Percentiles rank a stretch among this genome's conserved stretches.
These are phyloP conservation scores for Syngnathus floridae DNA, from an alignment of 2,113 vertebrate species.

Conservation along the genomic window DNA sequence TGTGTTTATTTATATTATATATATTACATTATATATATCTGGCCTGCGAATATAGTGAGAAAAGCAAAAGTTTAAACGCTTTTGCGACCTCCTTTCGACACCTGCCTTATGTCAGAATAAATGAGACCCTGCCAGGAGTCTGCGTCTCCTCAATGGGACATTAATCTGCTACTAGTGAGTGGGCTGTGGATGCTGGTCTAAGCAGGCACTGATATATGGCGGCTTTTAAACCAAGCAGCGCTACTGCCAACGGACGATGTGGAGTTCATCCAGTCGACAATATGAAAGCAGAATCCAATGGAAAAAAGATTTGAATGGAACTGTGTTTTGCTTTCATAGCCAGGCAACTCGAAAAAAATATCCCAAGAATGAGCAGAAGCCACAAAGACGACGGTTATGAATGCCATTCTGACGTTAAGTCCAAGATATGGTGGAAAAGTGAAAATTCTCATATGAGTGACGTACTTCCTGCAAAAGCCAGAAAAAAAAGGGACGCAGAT, in stretches of 20 bases:
- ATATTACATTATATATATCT: too few relatives aligned
- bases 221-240: conserved; percentile 34
- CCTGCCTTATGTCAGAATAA: conserved; percentile 62
- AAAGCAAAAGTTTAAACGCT: too few relatives aligned
- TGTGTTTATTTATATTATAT: conserved; percentile 12
- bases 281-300: conserved; percentile 10
- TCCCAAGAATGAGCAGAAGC: neutral
- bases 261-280: conserved; percentile 30
- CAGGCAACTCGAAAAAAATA: neutral
- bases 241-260: conserved; percentile 38
- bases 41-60: too few relatives aligned
- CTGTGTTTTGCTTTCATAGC: conserved; percentile 1
- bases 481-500: conserved; percentile 6
- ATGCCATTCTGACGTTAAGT: conserved; percentile 35
- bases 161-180: conserved; percentile 61
- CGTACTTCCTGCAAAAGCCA: conserved; percentile 42
- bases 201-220: conserved; percentile 50
- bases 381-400: neutral
- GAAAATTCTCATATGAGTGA: conserved; percentile 30
- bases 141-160: conserved; percentile 60
- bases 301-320: conserved; percentile 8
- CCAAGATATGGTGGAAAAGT: conserved; percentile 55
- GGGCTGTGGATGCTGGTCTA: conserved; percentile 44
- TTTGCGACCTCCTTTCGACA: conserved; percentile 27
- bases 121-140: conserved; percentile 51